A percentile compares a stretch with the other conserved stretches of the same genome.
Evolutionary conservation across 2,888 invertebrate genomes (phyloP).

Genomic region (Nemoura dubitans): DNA sequence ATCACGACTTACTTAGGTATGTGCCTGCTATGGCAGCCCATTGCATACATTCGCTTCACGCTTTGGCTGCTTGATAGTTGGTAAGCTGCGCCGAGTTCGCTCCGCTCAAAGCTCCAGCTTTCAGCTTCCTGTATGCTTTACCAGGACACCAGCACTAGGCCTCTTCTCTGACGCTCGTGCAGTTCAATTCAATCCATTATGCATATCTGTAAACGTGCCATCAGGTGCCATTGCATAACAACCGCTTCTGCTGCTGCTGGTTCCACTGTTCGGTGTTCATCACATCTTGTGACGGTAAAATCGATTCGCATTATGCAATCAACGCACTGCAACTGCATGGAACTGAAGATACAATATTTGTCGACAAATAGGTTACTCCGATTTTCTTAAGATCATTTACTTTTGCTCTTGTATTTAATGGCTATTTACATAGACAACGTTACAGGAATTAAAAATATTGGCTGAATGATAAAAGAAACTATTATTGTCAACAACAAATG

Average conservation of each 20-base stretch:
- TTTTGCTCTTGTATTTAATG: neutral
- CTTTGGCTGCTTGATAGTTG: too few relatives aligned
- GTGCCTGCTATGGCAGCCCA: neutral
- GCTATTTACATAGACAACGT: neutral
- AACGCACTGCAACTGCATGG: neutral
- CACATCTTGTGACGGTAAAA: neutral
- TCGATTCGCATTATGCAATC: neutral
- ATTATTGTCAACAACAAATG: neutral
- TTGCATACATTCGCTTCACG: neutral
- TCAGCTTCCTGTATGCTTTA: neutral
- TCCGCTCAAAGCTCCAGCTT: too few relatives aligned
- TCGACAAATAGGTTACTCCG: neutral
- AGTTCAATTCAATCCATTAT: neutral
- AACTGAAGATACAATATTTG: neutral
- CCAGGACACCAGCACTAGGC: neutral
- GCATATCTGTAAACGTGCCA: constrained; percentile 7
- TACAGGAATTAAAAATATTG: too few relatives aligned
- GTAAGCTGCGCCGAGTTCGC: too few relatives aligned
- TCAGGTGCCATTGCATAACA: neutral
- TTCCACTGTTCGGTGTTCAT: too few relatives aligned
- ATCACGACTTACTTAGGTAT: neutral
- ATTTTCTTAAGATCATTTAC: neutral
- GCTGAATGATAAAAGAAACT: too few relatives aligned
- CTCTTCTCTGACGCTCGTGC: neutral
- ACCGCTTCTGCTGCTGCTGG: neutral